These are phyloP conservation scores for Bubo bubo DNA, from an alignment of 2,113 vertebrate species.

Conservation along the genomic window DNA sequence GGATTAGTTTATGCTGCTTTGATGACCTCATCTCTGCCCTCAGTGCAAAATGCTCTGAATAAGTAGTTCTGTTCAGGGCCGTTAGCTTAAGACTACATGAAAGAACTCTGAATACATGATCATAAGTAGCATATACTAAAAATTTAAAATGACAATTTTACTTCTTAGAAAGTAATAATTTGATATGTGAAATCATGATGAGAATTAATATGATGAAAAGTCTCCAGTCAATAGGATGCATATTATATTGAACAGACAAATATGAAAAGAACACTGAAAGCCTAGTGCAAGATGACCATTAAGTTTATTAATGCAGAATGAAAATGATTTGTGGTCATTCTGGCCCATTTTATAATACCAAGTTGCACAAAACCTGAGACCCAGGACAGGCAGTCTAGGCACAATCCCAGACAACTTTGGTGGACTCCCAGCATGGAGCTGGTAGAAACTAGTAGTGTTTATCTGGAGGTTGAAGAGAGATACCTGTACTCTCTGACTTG, in stretches of 20 bases:
- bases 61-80: not conserved
- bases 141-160: not conserved
- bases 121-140: not conserved
- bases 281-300: not conserved
- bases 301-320: not conserved
- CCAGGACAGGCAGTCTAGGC: not conserved
- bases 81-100: not conserved
- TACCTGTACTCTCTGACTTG: not conserved
- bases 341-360: not conserved
- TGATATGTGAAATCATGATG: not conserved
- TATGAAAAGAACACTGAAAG: not conserved
- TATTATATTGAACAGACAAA: not conserved
- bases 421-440: not conserved
- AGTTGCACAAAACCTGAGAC: not conserved
- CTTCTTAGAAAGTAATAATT: not conserved
- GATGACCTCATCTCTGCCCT: not conserved
- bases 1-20: not conserved
- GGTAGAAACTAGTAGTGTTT: not conserved
- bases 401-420: rapidly evolving
- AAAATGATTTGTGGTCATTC: not conserved
- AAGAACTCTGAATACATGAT: not conserved
- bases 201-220: not conserved
- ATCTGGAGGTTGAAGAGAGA: not conserved
- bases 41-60: not conserved
- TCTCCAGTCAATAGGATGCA: not conserved